Conservation (phyloP, 2,888 invertebrate species). For the Leucophora obtusa region DNA sequence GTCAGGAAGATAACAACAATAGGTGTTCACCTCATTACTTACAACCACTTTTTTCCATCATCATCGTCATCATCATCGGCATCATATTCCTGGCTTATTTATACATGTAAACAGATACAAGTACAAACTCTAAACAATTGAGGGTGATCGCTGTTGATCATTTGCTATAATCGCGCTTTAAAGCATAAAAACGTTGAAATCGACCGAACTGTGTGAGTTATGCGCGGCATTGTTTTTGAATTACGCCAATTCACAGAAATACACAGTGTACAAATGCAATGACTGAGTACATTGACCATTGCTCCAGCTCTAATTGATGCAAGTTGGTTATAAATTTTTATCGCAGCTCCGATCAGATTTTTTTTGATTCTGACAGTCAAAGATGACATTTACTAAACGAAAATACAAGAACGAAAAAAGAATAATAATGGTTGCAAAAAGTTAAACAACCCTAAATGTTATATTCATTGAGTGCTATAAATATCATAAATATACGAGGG, state of each 20-base stretch:
- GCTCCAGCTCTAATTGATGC: conserved; percentile 77
- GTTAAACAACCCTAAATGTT: too few relatives aligned
- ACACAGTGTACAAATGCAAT: conserved; percentile 11
- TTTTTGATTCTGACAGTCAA: conserved; percentile 42
- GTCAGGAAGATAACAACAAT: conserved; percentile 43
- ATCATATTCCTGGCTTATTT: conserved; percentile 6
- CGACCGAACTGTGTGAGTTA: conserved; percentile 38
- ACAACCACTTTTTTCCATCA: conserved; percentile 37
- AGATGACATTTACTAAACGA: conserved; percentile 52
- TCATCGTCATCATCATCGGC: not conserved
- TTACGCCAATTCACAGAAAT: conserved; percentile 56
- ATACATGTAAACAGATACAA: too few relatives aligned
- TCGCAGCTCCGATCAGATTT: conserved; percentile 57
- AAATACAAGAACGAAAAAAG: not conserved
- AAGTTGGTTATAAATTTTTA: conserved; percentile 76
- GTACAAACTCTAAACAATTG: conserved; percentile 30
- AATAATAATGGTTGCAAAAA: too few relatives aligned
- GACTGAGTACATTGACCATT: conserved; percentile 59
- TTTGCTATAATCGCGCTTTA: not conserved
- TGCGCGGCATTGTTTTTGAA: conserved; percentile 62
- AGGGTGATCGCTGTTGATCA: conserved; percentile 29
- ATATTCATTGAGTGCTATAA: too few relatives aligned
- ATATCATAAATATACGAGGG: too few relatives aligned
- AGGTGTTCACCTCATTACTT: conserved; percentile 64
- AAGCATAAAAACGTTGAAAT: not conserved